These are phyloP conservation scores for Harpegnathos saltator DNA, from an alignment of 1,140 invertebrate genomes.

Conservation along the genomic window DNA sequence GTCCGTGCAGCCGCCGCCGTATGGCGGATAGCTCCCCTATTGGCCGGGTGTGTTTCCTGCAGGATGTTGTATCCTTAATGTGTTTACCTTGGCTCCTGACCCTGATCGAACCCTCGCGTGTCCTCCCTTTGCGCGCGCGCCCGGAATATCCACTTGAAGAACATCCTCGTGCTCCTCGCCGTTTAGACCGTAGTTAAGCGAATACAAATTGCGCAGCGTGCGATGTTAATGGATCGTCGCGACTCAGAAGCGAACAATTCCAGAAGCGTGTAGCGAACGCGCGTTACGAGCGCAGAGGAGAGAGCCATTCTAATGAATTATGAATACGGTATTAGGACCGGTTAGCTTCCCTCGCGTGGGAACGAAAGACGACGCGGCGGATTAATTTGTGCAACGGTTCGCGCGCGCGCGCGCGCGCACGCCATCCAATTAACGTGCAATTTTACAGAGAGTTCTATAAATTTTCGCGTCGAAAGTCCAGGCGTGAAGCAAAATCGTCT, in stretches of 20 bases:
- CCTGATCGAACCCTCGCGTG: slow-evolving; percentile 69
- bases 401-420: not conserved
- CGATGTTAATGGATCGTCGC: slow-evolving; percentile 52
- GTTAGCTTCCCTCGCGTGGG: slow-evolving; percentile 7
- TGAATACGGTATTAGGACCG: not conserved
- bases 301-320: slow-evolving; percentile 9
- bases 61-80: slow-evolving; percentile 80
- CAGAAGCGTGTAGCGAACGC: not conserved
- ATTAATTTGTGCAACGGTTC: not conserved
- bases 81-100: slow-evolving; percentile 81
- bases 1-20: slow-evolving; percentile 51
- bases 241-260: slow-evolving; percentile 21
- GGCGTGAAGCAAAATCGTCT: not conserved
- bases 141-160: slow-evolving; percentile 26
- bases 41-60: slow-evolving; percentile 74
- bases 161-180: slow-evolving; percentile 22
- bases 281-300: too few species aligned
- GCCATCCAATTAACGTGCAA: not conserved
- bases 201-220: slow-evolving; percentile 48
- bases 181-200: slow-evolving; percentile 27
- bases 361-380: not conserved
- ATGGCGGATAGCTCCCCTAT: slow-evolving; percentile 62
- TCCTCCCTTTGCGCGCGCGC: slow-evolving; percentile 40
- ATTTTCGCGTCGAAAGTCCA: not conserved
- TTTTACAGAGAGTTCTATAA: not conserved